Evolutionary conservation across 1,140 invertebrate genomes (phyloP).

Genomic region (Palaemon carinicauda): DNA sequence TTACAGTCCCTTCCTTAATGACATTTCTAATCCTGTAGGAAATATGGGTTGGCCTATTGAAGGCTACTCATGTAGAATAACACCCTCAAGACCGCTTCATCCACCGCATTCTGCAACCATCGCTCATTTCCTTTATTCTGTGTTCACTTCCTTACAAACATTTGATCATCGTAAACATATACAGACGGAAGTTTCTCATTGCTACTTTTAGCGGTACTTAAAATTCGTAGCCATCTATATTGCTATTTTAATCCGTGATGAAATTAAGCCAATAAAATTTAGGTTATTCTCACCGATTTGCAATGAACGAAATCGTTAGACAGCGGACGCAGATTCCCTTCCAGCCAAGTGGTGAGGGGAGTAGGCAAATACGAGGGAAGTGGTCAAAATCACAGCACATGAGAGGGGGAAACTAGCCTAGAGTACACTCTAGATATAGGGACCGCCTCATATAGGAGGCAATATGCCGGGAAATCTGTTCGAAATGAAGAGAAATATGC

Average conservation of each 20-base stretch:
- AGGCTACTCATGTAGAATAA: constrained; percentile 47
- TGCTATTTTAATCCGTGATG: too few relatives aligned
- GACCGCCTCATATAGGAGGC: neutral
- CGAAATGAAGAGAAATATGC: too few relatives aligned
- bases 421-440: neutral
- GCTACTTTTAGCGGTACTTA: neutral
- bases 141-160: neutral
- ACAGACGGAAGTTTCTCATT: neutral
- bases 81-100: constrained; percentile 17
- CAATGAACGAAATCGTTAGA: neutral
- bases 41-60: constrained; percentile 41
- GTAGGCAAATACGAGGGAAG: constrained; percentile 45
- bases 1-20: constrained; percentile 48
- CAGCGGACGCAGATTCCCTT: neutral
- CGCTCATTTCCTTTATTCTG: neutral
- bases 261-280: too few relatives aligned
- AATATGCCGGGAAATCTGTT: too few relatives aligned
- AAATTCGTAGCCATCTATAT: too few relatives aligned
- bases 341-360: neutral
- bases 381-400: constrained; percentile 47
- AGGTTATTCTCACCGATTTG: too few relatives aligned
- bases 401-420: constrained; percentile 17
- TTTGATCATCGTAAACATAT: neutral
- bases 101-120: neutral
- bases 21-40: constrained; percentile 53